phyloP scores from a whole-genome alignment of 1,140 invertebrate genomes.

The Dinothrombium tinctorium region DNA sequence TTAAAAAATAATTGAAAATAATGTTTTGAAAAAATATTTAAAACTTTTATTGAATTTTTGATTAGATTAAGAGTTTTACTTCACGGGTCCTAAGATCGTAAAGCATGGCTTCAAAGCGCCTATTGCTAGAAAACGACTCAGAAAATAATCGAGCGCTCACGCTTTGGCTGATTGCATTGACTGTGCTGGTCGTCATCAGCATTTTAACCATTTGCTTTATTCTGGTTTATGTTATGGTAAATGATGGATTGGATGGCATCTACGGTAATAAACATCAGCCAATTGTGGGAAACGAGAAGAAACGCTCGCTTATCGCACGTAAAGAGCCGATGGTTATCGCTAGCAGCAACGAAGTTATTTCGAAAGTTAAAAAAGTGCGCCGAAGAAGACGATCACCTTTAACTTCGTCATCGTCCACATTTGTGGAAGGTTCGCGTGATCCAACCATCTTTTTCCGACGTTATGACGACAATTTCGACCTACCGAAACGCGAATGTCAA shows the following conservation, averaged over 20 bases:
- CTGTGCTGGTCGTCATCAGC: neutral
- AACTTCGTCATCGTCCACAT: constrained; percentile 3
- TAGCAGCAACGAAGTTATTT: too few species aligned
- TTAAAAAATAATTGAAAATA: too few species aligned
- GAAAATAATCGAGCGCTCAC: neutral
- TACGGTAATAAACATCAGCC: too few species aligned
- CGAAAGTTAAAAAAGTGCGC: neutral
- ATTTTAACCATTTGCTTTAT: constrained; percentile 1
- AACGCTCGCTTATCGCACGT: too few species aligned
- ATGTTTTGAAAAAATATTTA: too few species aligned
- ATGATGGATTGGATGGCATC: neutral
- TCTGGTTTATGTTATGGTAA: neutral
- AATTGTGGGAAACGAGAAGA: too few species aligned
- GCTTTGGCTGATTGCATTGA: neutral
- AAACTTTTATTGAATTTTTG: too few species aligned
- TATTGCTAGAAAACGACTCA: too few species aligned
- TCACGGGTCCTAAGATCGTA: too few species aligned
- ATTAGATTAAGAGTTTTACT: too few species aligned
- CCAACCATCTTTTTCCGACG: constrained; percentile 3
- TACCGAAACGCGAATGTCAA: constrained; percentile 1
- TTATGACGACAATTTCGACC: constrained; percentile 1
- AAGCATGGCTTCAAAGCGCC: too few species aligned
- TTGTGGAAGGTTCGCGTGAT: constrained; percentile 4
- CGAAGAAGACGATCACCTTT: constrained; percentile 3
- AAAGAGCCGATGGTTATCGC: too few species aligned